phyloP scores from a whole-genome alignment of 2,888 invertebrate species.

The Icerya purchasi region DNA sequence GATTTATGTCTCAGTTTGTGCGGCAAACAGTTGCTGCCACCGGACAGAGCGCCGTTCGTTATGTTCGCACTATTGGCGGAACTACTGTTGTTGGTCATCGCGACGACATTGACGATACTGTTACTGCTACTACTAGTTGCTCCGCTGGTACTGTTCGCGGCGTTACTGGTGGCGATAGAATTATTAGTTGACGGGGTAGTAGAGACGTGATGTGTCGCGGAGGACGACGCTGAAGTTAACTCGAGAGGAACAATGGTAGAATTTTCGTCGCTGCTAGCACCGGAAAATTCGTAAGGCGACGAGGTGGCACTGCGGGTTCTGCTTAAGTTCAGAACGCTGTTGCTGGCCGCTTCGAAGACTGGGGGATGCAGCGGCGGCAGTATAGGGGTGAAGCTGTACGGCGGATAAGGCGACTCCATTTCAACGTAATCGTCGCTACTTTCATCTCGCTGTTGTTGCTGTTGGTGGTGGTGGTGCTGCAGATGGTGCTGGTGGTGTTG shows the following conservation, averaged over 20 bases:
- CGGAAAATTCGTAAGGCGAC: constrained; percentile 61
- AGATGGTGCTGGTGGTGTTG: constrained; percentile 4
- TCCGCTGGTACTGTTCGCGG: not conserved
- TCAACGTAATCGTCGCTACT: constrained; percentile 6
- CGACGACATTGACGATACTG: not conserved
- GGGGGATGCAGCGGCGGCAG: constrained; percentile 28
- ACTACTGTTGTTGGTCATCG: constrained; percentile 13
- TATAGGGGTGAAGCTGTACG: constrained; percentile 35
- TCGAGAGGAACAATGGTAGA: constrained; percentile 20
- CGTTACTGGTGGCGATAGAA: not conserved
- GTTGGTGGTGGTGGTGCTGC: not conserved
- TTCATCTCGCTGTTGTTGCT: not conserved
- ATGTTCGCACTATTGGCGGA: constrained; percentile 1
- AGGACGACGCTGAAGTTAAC: not conserved
- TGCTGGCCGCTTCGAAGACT: constrained; percentile 20
- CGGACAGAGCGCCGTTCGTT: not conserved
- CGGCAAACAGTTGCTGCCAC: constrained; percentile 54
- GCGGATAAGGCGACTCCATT: constrained; percentile 34
- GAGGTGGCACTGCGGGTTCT: constrained; percentile 31
- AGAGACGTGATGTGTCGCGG: not conserved
- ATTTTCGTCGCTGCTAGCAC: constrained; percentile 42
- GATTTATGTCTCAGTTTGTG: constrained; percentile 80
- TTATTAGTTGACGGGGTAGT: not conserved
- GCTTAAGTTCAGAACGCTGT: constrained; percentile 28
- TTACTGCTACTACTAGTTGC: not conserved